Percentiles rank a stretch among this genome's conserved stretches.
Evolutionary conservation across 1,140 invertebrate genomes (phyloP).

Genomic region (Penaeus vannamei): DNA sequence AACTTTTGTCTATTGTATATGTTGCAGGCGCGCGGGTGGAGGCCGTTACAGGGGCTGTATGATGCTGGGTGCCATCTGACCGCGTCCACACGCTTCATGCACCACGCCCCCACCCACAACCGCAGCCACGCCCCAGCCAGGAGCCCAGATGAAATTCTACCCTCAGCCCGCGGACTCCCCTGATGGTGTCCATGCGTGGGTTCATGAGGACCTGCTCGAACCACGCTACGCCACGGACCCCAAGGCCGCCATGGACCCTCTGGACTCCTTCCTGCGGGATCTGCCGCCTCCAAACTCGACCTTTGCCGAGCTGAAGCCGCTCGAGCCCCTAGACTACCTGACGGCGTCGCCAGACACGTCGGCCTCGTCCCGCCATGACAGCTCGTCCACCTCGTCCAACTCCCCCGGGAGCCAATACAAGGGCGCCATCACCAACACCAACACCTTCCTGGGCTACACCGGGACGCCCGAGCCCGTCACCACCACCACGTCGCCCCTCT

Average conservation of each 20-base stretch:
- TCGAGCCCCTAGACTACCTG: constrained; percentile 87
- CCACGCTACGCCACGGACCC: constrained; percentile 69
- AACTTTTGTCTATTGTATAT: constrained; percentile 39
- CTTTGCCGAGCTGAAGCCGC: constrained; percentile 86
- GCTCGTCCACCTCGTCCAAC: constrained; percentile 81
- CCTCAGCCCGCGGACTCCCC: constrained; percentile 67
- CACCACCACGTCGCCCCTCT: constrained; percentile 72
- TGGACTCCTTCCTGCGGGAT: constrained; percentile 78
- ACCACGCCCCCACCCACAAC: constrained; percentile 44
- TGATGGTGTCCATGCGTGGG: constrained; percentile 68
- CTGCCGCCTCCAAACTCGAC: constrained; percentile 70
- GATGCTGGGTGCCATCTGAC: constrained; percentile 46
- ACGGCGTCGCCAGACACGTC: constrained; percentile 74
- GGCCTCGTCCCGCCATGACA: constrained; percentile 72
- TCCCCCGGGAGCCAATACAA: constrained; percentile 68
- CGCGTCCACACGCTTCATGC: constrained; percentile 40
- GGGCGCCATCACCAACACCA: constrained; percentile 83
- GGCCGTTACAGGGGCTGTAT: constrained; percentile 30
- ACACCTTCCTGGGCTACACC: constrained; percentile 78
- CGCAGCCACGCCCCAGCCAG: constrained; percentile 17
- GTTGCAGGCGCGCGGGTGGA: constrained; percentile 44
- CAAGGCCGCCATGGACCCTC: constrained; percentile 76
- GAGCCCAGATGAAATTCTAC: constrained; percentile 68
- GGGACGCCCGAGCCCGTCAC: constrained; percentile 68
- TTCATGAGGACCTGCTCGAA: constrained; percentile 68